phyloP scores from a whole-genome alignment of 2,797 vertebrate genomes.

The Peromyscus nudipes region DNA sequence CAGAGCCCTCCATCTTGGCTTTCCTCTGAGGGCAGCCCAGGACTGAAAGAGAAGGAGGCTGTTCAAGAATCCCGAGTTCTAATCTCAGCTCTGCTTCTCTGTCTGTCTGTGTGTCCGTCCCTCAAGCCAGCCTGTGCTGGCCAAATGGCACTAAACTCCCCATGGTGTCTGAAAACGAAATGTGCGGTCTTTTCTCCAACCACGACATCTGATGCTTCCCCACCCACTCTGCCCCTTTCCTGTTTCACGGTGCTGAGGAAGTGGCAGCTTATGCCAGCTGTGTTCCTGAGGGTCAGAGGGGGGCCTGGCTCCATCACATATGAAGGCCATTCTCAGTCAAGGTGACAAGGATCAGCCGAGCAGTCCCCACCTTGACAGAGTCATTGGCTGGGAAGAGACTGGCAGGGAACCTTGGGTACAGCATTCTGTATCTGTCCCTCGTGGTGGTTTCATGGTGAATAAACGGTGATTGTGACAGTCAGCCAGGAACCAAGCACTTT shows the following conservation, averaged over 20 bases:
- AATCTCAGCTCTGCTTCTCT: neutral
- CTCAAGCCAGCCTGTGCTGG: neutral
- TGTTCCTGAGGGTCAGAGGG: too few species aligned
- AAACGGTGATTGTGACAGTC: slow-evolving; percentile 13
- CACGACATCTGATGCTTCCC: neutral
- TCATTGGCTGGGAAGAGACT: too few species aligned
- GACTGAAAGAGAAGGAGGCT: neutral
- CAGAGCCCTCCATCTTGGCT: neutral
- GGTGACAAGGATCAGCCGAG: neutral
- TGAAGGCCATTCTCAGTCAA: neutral
- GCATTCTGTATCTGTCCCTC: neutral
- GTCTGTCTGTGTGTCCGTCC: neutral
- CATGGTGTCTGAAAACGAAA: neutral
- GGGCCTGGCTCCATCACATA: rapidly evolving
- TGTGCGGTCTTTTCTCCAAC: neutral
- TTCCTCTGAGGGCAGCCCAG: neutral
- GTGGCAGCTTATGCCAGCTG: neutral
- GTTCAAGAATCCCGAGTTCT: neutral
- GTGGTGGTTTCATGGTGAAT: neutral
- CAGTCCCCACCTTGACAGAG: neutral
- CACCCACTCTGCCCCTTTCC: neutral
- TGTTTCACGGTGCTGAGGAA: neutral
- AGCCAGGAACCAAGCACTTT: slow-evolving; percentile 27
- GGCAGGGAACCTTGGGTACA: too few species aligned
- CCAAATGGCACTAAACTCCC: neutral